Evolutionary conservation across 2,888 invertebrate species (phyloP), one percentile per base, ranked within the genome.

Genomic region (Auanema sp.): DNA sequence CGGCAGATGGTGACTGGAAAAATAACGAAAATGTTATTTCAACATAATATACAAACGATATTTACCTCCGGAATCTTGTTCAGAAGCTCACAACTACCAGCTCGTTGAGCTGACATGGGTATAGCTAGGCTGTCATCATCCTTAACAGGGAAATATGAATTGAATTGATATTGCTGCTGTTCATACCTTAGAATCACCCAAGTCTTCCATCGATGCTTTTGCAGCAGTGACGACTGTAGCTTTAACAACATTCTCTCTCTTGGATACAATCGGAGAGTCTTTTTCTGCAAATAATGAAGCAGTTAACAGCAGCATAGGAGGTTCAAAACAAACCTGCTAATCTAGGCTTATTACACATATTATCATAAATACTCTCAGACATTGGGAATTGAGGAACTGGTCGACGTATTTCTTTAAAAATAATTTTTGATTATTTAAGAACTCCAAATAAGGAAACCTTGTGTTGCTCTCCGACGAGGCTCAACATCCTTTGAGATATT

Each of bases 291-390:
- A 55, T 14, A 14, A 2, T 14, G 12, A 55, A 5, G 10, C 14
- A 55, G 21, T 12, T 11, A 24, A 3, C 6, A 14, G 40, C 33
- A 23, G 16, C 41, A 55, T 44, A 33, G 2, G 40, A n/a, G 6
- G 18, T 14, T 21, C 55, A 33, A 33, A 33, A 33, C 33, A 33
- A 33, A 33, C 33, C 33, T 33, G 33, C 8, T 8, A 33, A 33
- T 33, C 33, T 33, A 8, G 33, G 8, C 33, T 33, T 33, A 8
- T 33, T 33, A 8, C 33, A 33, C 60, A 60, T 60, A 33, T 60
- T 60, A 49, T 60, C 60, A 40, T 60, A 60, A 43, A 60, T 54
- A 40, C 60, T 60, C 16, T 60, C 60, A 12, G 60, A 60, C 60
- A 60, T 60, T 8, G 55, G 54, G 23, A 53, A 60, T 16, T 60